Evolutionary conservation across 1,140 invertebrate genomes (phyloP), one percentile per base, ranked within the genome.

Genomic region (Scaptomyza hsui): DNA sequence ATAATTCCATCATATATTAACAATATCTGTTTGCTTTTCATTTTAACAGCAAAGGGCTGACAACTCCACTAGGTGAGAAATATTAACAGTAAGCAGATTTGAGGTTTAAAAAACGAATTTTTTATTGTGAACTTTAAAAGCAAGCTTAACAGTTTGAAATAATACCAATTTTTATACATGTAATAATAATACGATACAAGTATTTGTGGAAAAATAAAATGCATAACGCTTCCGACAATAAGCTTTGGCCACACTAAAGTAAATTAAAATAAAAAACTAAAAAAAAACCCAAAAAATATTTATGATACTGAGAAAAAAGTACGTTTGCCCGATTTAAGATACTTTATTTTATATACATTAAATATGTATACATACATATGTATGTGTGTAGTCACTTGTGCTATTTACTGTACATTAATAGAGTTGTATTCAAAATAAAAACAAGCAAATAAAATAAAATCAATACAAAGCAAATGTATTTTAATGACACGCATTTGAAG

Each of bases 201-300:
- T 32, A 70, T 55, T 44, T 21, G 10, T 35, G 29, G 10, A 41
- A 73, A 82, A 75, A 78, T 57, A 29, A 71, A 81, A 81, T 86
- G 78, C 82, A 86, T 75, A 86, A 88, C 82, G 82, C 82, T 86
- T 86, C 82, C 78, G 82, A 86, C 82, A 86, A 86, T 86, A 86
- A 86, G 82, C 82, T 86, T 86, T 88, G 82, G 82, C 82, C 82
- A 86, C 78, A 88, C 74, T 72, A 83, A 68, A 60, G 42, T 60
- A 69, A 56, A 60, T 62, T 18, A 63, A 70, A 57, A 52, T 57
- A 52, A 59, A 42, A 42, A 76, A 37, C 39, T 47, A 59, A 63
- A 53, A 26, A 53, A 60, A 18, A 48, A 47, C 15, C 41, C 16
- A 39, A 45, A 15, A 44, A 60, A 51, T 68, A 44, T 67, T 61